A percentile compares a stretch with the other conserved stretches of the same genome.
Evolutionary conservation across 2,888 invertebrate species (phyloP).

Genomic region (Eurytoma californica): DNA sequence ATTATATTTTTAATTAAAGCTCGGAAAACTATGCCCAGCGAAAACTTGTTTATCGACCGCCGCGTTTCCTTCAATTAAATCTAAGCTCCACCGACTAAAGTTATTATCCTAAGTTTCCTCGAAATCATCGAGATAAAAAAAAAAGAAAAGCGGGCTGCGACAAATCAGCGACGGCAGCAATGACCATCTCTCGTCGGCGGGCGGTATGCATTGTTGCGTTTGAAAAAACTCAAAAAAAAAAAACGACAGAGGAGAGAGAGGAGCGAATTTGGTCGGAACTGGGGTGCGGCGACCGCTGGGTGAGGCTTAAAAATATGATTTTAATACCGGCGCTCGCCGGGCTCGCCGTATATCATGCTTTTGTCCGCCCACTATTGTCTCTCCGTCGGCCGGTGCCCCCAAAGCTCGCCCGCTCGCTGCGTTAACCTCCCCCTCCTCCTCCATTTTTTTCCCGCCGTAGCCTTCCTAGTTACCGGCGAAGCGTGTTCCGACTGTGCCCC

Average conservation of each 20-base stretch:
- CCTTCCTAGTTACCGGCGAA: conserved; percentile 26
- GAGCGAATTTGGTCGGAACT: background rate
- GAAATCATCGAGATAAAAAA: no score
- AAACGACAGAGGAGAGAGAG: conserved; percentile 26
- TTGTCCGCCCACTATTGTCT: conserved; percentile 74
- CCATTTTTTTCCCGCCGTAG: conserved; percentile 15
- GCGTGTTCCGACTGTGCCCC: background rate
- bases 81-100: no score
- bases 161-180: conserved; percentile 48
- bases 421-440: conserved; percentile 12
- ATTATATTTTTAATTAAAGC: no score
- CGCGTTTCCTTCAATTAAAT: no score
- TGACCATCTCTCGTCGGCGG: conserved; percentile 6
- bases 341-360: conserved; percentile 73
- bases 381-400: conserved; percentile 64
- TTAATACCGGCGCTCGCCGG: conserved; percentile 71
- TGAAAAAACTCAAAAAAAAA: conserved; percentile 8
- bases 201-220: conserved; percentile 2
- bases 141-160: conserved; percentile 32
- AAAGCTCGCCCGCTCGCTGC: conserved; percentile 53
- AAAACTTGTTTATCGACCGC: background rate
- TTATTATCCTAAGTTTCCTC: no score
- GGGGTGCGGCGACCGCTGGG: conserved; percentile 43
- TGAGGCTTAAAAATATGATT: conserved; percentile 73
- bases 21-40: no score